These are phyloP conservation scores for Eupithecia vulgata DNA, from an alignment of 2,888 invertebrate genomes.

Conservation along the genomic window DNA sequence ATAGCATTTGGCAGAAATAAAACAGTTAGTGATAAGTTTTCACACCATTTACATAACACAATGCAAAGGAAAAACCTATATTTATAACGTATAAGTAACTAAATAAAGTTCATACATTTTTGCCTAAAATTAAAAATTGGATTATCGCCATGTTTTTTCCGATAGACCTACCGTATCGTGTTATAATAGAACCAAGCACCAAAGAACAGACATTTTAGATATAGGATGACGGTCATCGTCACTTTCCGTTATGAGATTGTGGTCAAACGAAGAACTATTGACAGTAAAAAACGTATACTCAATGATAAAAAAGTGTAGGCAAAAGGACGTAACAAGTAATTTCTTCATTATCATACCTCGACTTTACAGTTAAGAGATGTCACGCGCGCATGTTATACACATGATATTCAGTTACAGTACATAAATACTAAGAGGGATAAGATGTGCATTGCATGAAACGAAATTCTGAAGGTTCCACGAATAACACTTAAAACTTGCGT, in stretches of 20 bases:
- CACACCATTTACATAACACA: not conserved
- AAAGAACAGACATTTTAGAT: not conserved
- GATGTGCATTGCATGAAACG: constrained; percentile 33
- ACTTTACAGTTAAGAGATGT: not conserved
- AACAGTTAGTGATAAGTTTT: not conserved
- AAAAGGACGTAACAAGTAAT: not conserved
- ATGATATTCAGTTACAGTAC: constrained; percentile 27
- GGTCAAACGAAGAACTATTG: too few species aligned
- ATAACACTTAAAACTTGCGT: constrained; percentile 32
- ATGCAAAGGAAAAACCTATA: not conserved
- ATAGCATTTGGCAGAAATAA: not conserved
- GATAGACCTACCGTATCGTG: not conserved
- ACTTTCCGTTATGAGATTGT: too few species aligned
- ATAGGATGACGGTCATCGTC: not conserved
- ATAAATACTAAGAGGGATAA: constrained; percentile 29
- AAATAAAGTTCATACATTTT: not conserved
- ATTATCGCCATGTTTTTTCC: not conserved
- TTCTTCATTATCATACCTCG: not conserved
- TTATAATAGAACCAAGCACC: not conserved
- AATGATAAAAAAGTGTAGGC: not conserved
- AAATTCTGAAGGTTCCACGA: constrained; percentile 32
- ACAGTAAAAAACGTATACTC: not conserved
- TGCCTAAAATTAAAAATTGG: not conserved
- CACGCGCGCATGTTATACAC: constrained; percentile 14
- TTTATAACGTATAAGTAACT: too few species aligned